Evolutionary conservation across 2,113 vertebrate species (phyloP).

Genomic region (Dipodomys ordii): DNA sequence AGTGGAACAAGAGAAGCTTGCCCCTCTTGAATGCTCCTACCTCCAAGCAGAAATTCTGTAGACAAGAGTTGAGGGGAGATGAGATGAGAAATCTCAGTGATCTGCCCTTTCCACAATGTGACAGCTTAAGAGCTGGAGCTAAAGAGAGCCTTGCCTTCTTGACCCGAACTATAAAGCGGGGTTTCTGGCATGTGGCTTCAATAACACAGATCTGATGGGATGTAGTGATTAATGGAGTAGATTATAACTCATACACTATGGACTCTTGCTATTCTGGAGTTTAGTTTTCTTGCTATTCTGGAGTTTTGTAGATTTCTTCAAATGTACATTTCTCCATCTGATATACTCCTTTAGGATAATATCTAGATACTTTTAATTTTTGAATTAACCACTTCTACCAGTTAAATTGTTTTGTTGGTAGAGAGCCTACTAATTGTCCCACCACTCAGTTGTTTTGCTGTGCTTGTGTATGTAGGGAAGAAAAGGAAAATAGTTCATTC

Average conservation of each 20-base stretch:
- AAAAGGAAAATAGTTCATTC: not conserved
- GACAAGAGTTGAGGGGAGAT: fast-evolving
- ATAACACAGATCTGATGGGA: not conserved
- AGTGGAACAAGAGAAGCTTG: not conserved
- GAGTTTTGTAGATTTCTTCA: not conserved
- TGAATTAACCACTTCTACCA: not conserved
- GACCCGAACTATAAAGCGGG: not conserved
- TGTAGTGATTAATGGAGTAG: not conserved
- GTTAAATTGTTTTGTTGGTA: constrained; percentile 1
- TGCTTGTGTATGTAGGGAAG: not conserved
- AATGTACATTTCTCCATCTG: not conserved
- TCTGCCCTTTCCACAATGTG: not conserved
- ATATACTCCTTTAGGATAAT: not conserved
- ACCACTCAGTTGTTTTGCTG: not conserved
- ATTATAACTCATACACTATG: not conserved
- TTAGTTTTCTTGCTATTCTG: not conserved
- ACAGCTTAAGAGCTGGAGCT: fast-evolving
- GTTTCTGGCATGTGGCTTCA: not conserved
- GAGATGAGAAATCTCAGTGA: not conserved
- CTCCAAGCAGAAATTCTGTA: not conserved
- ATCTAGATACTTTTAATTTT: not conserved
- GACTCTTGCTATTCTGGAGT: not conserved
- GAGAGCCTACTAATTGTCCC: not conserved
- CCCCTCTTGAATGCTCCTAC: not conserved
- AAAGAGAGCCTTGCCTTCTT: not conserved